Evolutionary conservation across 2,113 vertebrate species (phyloP), one percentile per base, ranked within the genome.

Genomic region (Phalacrocorax pelagicus): DNA sequence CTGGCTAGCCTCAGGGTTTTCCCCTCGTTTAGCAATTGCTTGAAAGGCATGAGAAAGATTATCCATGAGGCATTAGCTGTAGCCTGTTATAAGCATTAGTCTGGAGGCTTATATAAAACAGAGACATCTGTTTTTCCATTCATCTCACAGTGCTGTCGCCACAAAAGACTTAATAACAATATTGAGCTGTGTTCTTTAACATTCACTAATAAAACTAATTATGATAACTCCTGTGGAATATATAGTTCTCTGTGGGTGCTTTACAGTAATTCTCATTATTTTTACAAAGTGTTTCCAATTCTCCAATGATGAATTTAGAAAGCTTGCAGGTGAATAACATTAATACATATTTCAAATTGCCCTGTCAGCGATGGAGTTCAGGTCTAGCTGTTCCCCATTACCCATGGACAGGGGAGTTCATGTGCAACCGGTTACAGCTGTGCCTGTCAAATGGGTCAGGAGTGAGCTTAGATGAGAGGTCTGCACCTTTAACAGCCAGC

Each of bases 401-500:
- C 44, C 59, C 11, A 0, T 1, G 65, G 90, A 63, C 29, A 75
- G 91, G 42, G 77, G 24, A 91, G 71, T 46, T 81, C 55, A 58
- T 62, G 42, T 46, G 38, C 54, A 67, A 88, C 67, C 6, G 9
- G 61, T 18, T 47, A 65, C 4, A 4, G 34, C 70, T 15, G 6
- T 62, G 72, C 65, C 72, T 62, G 65, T 72, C 77, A 78, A 12
- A 51, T 6, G 22, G 72, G 16, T 66, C 92, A 74, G 58, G 58
- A 96, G 77, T 51, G 90, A 92, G 36, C 34, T 92, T 72, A 36
- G 88, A 91, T 94, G 95, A 95, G 96, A 94, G 88, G 70, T 81
- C 97, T 98, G 97, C 96, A 97, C 97, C 97, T 98, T 98, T 97
- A 98, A 97, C 54, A n/a, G 95, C 97, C 96, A 97, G 95, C 97